Percentiles rank a stretch among this genome's conserved stretches.
These are phyloP conservation scores for Heliconius ethilla DNA, from an alignment of 2,888 invertebrate species.

Conservation along the genomic window DNA sequence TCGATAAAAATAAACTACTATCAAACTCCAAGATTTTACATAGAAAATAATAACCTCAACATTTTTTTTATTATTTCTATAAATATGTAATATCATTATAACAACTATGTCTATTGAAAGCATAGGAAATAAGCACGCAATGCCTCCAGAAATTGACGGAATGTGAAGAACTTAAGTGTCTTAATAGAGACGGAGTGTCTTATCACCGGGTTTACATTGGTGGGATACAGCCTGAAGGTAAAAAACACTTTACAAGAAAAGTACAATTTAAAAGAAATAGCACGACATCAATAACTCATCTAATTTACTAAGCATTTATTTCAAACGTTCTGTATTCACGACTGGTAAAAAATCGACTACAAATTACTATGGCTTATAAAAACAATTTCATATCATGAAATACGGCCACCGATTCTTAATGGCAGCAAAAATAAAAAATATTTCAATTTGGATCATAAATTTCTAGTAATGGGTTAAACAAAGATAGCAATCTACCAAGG, in stretches of 20 bases:
- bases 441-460: constrained; percentile 11
- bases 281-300: constrained; percentile 14
- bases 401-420: constrained; percentile 6
- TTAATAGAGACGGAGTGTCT: background rate
- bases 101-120: too few relatives aligned
- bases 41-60: too few relatives aligned
- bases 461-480: constrained; percentile 15
- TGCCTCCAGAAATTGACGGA: background rate
- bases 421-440: background rate
- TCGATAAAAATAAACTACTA: background rate
- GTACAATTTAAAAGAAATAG: constrained; percentile 8
- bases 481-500: background rate
- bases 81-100: too few relatives aligned
- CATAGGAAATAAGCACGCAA: background rate
- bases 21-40: background rate
- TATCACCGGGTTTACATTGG: background rate
- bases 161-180: background rate
- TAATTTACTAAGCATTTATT: constrained; percentile 22
- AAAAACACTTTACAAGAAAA: background rate
- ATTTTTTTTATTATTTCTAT: too few relatives aligned
- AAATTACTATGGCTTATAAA: constrained; percentile 4
- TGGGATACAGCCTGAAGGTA: background rate
- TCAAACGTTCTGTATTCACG: background rate
- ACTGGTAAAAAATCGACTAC: background rate
- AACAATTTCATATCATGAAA: constrained; percentile 20